Conservation (phyloP, 2,797 vertebrate species). For the Enteromius paludinosus region DNA sequence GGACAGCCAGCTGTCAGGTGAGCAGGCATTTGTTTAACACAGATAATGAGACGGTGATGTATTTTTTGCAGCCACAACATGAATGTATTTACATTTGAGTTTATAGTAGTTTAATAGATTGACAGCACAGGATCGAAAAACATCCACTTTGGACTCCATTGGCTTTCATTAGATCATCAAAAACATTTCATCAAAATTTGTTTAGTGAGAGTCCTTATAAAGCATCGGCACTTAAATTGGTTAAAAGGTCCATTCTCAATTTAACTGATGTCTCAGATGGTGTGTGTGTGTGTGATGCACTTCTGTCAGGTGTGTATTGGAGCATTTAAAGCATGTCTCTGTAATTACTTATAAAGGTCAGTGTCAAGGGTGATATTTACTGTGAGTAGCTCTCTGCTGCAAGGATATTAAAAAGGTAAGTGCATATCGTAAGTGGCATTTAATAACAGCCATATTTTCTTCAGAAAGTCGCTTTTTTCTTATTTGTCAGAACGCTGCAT, state of each 20-base stretch:
- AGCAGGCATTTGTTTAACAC: slow-evolving; percentile 46
- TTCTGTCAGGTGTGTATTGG: slow-evolving; percentile 9
- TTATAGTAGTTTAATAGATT: not conserved
- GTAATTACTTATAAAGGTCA: slow-evolving; percentile 57
- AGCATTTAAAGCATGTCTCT: slow-evolving; percentile 28
- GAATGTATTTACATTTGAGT: not conserved
- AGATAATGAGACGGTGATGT: not conserved
- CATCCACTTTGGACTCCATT: not conserved
- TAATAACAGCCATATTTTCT: slow-evolving; percentile 38
- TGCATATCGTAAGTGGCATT: slow-evolving; percentile 40
- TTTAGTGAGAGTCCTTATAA: not conserved
- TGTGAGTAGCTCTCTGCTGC: slow-evolving; percentile 31
- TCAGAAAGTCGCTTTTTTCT: slow-evolving; percentile 11
- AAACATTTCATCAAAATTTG: not conserved
- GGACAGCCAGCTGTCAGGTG: slow-evolving; percentile 82
- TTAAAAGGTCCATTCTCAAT: not conserved
- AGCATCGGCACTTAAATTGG: not conserved
- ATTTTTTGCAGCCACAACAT: not conserved
- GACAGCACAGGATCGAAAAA: not conserved
- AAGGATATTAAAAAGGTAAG: slow-evolving; percentile 43
- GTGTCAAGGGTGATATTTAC: slow-evolving; percentile 51
- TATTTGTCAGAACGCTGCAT: slow-evolving; percentile 12
- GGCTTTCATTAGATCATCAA: not conserved
- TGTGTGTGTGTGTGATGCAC: not conserved
- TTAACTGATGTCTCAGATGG: not conserved